phyloP scores from a whole-genome alignment of 1,140 invertebrate species.

The Pinna nobilis region DNA sequence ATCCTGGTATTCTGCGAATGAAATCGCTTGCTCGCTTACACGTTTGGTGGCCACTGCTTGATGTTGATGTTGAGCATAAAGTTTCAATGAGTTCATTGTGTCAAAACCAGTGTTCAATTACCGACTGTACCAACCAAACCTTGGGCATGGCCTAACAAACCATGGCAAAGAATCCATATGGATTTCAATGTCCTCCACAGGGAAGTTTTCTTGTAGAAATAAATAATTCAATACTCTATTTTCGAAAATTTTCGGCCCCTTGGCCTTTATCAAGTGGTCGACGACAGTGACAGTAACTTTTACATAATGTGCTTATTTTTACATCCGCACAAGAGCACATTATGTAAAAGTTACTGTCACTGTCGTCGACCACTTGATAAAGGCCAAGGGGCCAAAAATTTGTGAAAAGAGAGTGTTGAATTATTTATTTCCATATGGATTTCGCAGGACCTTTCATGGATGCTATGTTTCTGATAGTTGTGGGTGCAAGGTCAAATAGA shows the following conservation, averaged over 20 bases:
- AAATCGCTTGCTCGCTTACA: slow-evolving; percentile 76
- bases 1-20: slow-evolving; percentile 77
- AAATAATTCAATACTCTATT: too few species aligned
- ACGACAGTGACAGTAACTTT: too few species aligned
- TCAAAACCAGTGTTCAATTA: slow-evolving; percentile 14
- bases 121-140: slow-evolving; percentile 34
- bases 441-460: slow-evolving; percentile 53
- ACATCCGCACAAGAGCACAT: too few species aligned
- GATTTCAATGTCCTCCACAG: slow-evolving; percentile 44
- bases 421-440: too few species aligned
- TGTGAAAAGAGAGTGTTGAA: too few species aligned
- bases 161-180: slow-evolving; percentile 49
- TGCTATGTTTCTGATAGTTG: slow-evolving; percentile 54
- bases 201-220: slow-evolving; percentile 41
- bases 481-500: slow-evolving; percentile 51
- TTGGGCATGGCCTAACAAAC: slow-evolving; percentile 40
- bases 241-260: too few species aligned
- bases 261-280: too few species aligned
- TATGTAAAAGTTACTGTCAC: too few species aligned
- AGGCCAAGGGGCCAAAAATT: too few species aligned
- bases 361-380: too few species aligned
- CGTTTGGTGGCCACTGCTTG: slow-evolving; percentile 77
- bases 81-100: slow-evolving; percentile 75
- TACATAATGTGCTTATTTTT: too few species aligned
- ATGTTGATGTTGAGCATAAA: slow-evolving; percentile 73